Evolutionary conservation across 2,797 vertebrate species (phyloP), one percentile per base, ranked within the genome.

Genomic region (Enteromius viviparus): DNA sequence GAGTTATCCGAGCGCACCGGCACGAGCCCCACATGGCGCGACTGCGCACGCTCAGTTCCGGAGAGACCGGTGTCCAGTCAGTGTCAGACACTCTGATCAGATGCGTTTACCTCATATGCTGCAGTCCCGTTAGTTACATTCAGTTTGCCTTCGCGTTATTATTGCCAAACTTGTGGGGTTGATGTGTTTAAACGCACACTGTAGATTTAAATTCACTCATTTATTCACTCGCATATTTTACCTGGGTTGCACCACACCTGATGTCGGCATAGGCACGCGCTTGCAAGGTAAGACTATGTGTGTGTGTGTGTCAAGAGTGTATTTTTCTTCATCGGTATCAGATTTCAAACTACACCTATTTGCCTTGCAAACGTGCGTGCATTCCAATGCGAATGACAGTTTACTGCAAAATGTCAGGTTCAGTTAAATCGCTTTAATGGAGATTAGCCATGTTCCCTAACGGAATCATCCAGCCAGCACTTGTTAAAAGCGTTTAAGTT

Each of bases 141-240:
- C 78, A 4, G 45, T 58, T 69, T 80, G 65, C 65, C 78, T 71
- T 80, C 51, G 65, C 66, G 66, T 40, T 37, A 37, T 70, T 74
- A 53, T 78, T 79, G 80, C 80, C 84, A 85, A 79, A 85, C 32
- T 49, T 26, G 66, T 10, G 53, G 76, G 62, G 68, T 82, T 85
- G 66, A 85, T 85, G 84, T 49, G 74, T 77, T 83, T 78, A 70
- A 83, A 83, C 65, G 82, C 65, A 51, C 75, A 29, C 47, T 40
- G 76, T 82, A 82, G 76, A 64, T 53, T 49, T 64, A 83, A 78
- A 70, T 26, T 51, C 42, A 77, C 11, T 23, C 29, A n/a, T 49
- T 77, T 77, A 69, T 70, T 51, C 5, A 37, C 65, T 37, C 10
- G 7, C 29, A 34, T 26, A 23, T 60, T 83, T 19, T 1, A 68